Evolutionary conservation across 1,140 invertebrate genomes (phyloP).

Genomic region (Sesamia nonagrioides): DNA sequence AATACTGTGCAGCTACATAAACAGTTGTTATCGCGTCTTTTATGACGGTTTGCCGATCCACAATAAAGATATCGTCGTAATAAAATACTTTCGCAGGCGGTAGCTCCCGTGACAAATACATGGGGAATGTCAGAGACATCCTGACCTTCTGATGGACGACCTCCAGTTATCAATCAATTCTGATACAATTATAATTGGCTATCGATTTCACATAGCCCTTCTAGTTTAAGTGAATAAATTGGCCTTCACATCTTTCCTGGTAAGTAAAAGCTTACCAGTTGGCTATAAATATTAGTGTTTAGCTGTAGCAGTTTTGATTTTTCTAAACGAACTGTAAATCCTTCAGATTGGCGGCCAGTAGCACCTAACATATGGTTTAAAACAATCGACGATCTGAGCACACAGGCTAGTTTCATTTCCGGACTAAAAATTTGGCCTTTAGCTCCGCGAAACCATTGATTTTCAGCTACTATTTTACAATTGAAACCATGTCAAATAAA

Average conservation of each 20-base stretch:
- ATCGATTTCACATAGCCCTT: neutral
- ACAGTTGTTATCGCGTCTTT: constrained; percentile 68
- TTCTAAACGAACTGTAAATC: neutral
- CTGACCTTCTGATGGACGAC: neutral
- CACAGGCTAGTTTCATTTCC: neutral
- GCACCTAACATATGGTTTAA: too few relatives aligned
- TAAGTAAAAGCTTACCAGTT: neutral
- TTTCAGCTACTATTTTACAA: neutral
- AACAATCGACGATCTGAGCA: too few relatives aligned
- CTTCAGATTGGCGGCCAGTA: neutral
- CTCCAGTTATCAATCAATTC: constrained; percentile 16
- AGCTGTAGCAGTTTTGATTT: neutral
- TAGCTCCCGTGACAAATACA: constrained; percentile 30
- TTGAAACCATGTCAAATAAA: constrained; percentile 15
- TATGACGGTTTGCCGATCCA: constrained; percentile 67
- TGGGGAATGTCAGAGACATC: neutral
- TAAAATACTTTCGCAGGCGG: constrained; percentile 61
- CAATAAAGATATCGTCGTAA: constrained; percentile 72
- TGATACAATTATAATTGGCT: constrained; percentile 12
- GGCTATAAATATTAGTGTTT: neutral
- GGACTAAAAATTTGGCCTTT: neutral
- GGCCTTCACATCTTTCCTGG: neutral
- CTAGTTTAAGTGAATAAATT: neutral
- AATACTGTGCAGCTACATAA: constrained; percentile 53
- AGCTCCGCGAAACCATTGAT: neutral